phyloP scores from a whole-genome alignment of 2,113 vertebrate species.

The Otus sunia region DNA sequence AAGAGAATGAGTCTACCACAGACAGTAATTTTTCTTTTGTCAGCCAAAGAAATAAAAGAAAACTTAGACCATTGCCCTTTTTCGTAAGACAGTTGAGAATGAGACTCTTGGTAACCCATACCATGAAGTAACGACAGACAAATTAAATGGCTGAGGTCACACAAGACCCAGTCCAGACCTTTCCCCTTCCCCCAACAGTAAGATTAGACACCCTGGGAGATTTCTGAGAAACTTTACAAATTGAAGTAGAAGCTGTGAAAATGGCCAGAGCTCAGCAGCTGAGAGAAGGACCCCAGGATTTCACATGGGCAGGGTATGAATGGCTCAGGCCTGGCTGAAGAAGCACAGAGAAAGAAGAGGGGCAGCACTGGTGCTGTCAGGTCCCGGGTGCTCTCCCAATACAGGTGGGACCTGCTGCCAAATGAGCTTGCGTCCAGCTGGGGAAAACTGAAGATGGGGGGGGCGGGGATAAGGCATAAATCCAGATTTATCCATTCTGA shows the following conservation, averaged over 20 bases:
- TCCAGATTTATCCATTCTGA: neutral
- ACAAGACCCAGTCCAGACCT: slow-evolving; percentile 2
- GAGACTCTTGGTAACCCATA: slow-evolving; percentile 28
- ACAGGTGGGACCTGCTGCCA: neutral
- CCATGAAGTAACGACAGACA: slow-evolving; percentile 46
- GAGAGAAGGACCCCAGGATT: neutral
- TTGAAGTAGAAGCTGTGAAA: neutral
- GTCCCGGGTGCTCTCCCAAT: neutral
- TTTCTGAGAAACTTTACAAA: neutral
- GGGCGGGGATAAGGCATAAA: neutral
- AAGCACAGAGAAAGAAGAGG: neutral
- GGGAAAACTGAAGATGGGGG: neutral
- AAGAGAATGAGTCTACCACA: neutral
- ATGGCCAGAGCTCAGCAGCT: neutral
- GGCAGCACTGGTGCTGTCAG: neutral
- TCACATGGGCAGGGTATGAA: neutral
- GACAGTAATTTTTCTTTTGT: neutral
- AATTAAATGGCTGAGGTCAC: slow-evolving; percentile 50
- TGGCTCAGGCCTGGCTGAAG: neutral
- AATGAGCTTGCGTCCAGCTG: neutral
- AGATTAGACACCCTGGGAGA: slow-evolving; percentile 4
- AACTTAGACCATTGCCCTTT: neutral
- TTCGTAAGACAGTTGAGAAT: slow-evolving; percentile 17
- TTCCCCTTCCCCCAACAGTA: neutral
- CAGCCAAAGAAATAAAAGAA: slow-evolving; percentile 26